Percentiles rank a stretch among this genome's conserved stretches.
Conservation (phyloP, 2,797 vertebrate species). For the Enteromius unitaeniatus region DNA sequence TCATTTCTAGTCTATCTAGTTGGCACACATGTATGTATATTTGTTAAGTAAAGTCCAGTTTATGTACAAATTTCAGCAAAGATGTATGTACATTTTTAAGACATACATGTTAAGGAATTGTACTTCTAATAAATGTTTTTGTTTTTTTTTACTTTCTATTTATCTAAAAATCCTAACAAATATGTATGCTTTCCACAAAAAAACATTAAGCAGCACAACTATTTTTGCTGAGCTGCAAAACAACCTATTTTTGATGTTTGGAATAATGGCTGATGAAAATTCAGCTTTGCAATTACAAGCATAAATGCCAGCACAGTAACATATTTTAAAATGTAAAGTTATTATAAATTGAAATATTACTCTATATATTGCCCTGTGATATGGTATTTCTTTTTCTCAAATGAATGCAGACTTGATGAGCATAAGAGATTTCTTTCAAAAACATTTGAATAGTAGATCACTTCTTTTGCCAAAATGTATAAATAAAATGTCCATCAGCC, state of each 20-base stretch:
- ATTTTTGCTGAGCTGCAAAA: background rate
- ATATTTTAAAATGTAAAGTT: slow-evolving; percentile 2
- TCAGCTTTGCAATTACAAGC: background rate
- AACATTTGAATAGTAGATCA: background rate
- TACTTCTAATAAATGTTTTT: background rate
- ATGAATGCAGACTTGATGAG: background rate
- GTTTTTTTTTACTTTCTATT: background rate
- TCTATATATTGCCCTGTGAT: background rate
- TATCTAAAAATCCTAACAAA: background rate
- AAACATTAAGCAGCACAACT: background rate
- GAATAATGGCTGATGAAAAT: background rate
- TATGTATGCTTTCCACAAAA: background rate
- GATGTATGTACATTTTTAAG: background rate
- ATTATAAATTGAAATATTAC: background rate
- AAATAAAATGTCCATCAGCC: background rate
- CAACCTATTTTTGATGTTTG: background rate
- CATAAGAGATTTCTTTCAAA: background rate
- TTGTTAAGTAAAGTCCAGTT: background rate
- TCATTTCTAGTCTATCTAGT: background rate
- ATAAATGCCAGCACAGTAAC: background rate
- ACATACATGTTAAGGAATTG: background rate
- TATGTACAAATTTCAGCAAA: background rate
- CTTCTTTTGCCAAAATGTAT: background rate
- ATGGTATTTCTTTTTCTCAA: background rate
- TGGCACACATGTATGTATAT: background rate